Conservation (phyloP, 2,113 vertebrate genomes). For the Gallinago media region DNA sequence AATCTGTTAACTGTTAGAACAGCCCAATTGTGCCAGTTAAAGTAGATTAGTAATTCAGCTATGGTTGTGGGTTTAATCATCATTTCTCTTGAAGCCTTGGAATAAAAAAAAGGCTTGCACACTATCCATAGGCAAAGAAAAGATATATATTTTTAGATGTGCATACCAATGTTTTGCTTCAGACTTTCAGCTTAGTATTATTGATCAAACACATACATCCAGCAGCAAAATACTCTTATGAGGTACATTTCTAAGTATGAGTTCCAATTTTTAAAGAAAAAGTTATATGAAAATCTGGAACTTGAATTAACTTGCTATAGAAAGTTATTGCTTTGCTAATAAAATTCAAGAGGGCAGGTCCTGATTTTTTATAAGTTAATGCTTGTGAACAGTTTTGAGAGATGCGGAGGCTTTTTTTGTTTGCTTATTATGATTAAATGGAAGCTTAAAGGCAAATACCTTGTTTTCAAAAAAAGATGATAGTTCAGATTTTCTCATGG, state of each 20-base stretch:
- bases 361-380: neutral
- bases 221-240: conserved; percentile 29
- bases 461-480: neutral
- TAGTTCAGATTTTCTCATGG: conserved; percentile 43
- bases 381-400: neutral
- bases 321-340: conserved; percentile 47
- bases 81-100: conserved; percentile 73
- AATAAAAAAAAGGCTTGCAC: conserved; percentile 62
- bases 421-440: neutral
- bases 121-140: conserved; percentile 63
- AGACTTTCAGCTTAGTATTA: conserved; percentile 43
- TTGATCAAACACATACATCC: conserved; percentile 32
- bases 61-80: conserved; percentile 75
- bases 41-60: conserved; percentile 76
- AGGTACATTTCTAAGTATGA: conserved; percentile 26
- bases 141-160: conserved; percentile 46
- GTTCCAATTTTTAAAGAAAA: conserved; percentile 29
- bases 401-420: neutral
- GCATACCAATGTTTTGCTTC: conserved; percentile 55
- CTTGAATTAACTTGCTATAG: neutral
- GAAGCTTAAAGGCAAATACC: conserved; percentile 11
- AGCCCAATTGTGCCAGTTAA: conserved; percentile 70
- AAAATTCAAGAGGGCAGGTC: conserved; percentile 23
- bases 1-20: conserved; percentile 80
- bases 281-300: neutral